Evolutionary conservation across 2,888 invertebrate genomes (phyloP).

Genomic region (Ypsolopha scabrella): DNA sequence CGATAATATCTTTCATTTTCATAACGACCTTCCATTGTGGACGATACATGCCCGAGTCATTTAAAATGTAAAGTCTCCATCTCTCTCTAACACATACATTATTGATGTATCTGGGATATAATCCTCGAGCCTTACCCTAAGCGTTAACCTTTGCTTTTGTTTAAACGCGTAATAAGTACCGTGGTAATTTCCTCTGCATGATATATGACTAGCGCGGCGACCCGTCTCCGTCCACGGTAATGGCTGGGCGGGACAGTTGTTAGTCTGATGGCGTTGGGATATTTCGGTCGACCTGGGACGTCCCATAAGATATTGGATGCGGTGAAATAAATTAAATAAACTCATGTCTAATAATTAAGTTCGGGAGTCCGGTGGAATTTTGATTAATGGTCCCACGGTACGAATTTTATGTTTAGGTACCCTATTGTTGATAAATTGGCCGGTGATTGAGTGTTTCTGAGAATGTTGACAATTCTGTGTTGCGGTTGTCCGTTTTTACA

Average conservation of each 20-base stretch:
- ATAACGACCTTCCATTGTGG: constrained; percentile 8
- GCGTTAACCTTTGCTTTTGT: constrained; percentile 29
- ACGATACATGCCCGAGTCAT: constrained; percentile 2
- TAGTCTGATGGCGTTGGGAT: constrained; percentile 20
- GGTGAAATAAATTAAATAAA: constrained; percentile 45
- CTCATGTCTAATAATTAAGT: constrained; percentile 42
- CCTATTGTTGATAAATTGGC: neutral
- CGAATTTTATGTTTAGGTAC: constrained; percentile 12
- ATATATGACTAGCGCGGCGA: constrained; percentile 17
- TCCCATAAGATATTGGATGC: constrained; percentile 23
- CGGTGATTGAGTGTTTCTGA: neutral
- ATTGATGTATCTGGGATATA: constrained; percentile 4
- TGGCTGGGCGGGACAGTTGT: constrained; percentile 27
- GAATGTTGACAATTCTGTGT: neutral
- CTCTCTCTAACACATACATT: constrained; percentile 2
- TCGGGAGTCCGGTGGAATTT: constrained; percentile 24
- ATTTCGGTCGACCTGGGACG: constrained; percentile 22
- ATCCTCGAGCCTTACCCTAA: constrained; percentile 8
- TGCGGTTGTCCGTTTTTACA: neutral
- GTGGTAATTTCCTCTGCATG: constrained; percentile 29
- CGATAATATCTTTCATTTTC: constrained; percentile 7
- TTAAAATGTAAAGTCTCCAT: constrained; percentile 1
- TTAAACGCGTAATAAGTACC: constrained; percentile 32
- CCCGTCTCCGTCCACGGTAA: constrained; percentile 25
- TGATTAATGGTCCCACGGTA: constrained; percentile 31